phyloP scores from a whole-genome alignment of 2,797 vertebrate species.

The Glyptemys insculpta region DNA sequence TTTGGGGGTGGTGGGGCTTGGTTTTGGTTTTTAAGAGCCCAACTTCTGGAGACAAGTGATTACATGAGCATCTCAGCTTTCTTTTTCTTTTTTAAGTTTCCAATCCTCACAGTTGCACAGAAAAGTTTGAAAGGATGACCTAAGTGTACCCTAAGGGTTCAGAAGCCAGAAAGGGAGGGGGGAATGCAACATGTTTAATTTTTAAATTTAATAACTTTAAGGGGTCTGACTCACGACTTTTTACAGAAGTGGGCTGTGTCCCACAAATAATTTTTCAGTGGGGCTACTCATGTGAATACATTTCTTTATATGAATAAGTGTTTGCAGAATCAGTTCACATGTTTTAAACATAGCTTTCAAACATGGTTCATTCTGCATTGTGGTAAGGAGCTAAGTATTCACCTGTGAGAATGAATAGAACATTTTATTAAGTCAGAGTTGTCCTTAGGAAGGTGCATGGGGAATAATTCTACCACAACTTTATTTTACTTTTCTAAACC shows the following conservation, averaged over 20 bases:
- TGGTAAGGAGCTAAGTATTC: not conserved
- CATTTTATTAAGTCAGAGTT: not conserved
- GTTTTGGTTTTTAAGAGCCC: not conserved
- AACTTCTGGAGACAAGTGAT: not conserved
- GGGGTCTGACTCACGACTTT: not conserved
- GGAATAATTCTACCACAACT: slow-evolving; percentile 5
- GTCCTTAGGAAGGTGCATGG: not conserved
- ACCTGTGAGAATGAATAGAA: not conserved
- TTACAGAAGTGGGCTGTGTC: not conserved
- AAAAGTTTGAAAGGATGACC: not conserved
- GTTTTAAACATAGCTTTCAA: not conserved
- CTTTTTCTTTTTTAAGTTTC: not conserved
- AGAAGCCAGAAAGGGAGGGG: not conserved
- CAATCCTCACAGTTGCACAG: not conserved
- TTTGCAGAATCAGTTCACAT: not conserved
- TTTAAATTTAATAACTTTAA: not conserved
- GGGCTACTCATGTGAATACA: not conserved
- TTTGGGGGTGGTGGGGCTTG: not conserved
- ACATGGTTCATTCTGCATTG: not conserved
- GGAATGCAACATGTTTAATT: not conserved
- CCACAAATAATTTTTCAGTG: not conserved
- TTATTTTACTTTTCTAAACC: not conserved
- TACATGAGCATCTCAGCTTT: not conserved
- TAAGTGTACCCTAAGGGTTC: not conserved
- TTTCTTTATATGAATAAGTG: not conserved